Base-by-base conservation (phyloP, 2,888 invertebrate genomes). In the Drosophila acutilabella region DNA sequence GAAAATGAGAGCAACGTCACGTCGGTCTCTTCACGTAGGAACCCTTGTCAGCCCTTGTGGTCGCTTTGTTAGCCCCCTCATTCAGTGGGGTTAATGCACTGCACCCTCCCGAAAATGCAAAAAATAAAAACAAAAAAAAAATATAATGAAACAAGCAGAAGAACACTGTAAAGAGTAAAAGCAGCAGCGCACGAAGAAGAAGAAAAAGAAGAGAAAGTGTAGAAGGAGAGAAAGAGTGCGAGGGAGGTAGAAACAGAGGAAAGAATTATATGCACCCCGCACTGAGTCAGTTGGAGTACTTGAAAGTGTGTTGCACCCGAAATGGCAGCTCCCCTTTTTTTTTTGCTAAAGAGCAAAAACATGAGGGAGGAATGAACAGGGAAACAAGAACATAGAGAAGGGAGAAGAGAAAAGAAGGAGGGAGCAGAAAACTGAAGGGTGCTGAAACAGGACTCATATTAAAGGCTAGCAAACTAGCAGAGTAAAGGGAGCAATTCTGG, bases 291-390 rank as follows among this genome's bases (percentile, higher is more conserved):
- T 81, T 76, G 45, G 81, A 76, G 80, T 71, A 87, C 83, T 83
- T 54, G 68, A 83, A 75, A 86, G 83, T 84, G 78, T 83, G 83
- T 83, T 83, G 83, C 87, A 86, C 84, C 83, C 83, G 45, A 81
- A 79, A 82, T 50, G 73, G 78, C 73, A 70, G 57, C 68, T 56
- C 75, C 48, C 44, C 53, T 56, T 54, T 23, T 42, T 42, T 44
- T 30, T 30, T 30, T 36, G 56, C 57, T 38, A 57, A 47, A 57
- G 45, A 44, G 48, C 51, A 41, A 40, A 47, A 44, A 20, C 51
- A 18, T 30, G 11, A 41, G 53, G 44, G 44, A 54, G 42, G 36
- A 36, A 36, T 36, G 36, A 36, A 36, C 6, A 11, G 18, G 16
- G 18, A n/a, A 20, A 20, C 14, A 4, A 33, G 20, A 14, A 36